These are phyloP conservation scores for Furnarius figulus DNA, from an alignment of 2,113 vertebrate genomes.

Conservation along the genomic window DNA sequence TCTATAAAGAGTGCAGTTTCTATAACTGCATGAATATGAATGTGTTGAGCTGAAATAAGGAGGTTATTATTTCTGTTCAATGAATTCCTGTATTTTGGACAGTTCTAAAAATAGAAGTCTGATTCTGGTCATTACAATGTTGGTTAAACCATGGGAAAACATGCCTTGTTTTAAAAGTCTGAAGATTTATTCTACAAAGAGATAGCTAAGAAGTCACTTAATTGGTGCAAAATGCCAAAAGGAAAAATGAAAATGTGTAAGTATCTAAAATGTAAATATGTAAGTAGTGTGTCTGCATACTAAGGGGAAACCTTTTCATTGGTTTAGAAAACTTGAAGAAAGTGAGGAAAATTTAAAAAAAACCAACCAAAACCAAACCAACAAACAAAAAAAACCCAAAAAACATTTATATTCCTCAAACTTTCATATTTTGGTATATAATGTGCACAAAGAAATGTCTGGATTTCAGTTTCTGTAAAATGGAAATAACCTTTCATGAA, in stretches of 20 bases:
- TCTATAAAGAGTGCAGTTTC: too few relatives aligned
- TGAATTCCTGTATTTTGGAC: background rate
- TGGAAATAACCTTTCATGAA: background rate
- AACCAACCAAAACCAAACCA: too few relatives aligned
- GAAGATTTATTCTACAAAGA: background rate
- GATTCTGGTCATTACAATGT: background rate
- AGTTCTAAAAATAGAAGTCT: background rate
- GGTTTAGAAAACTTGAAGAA: background rate
- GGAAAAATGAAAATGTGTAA: background rate
- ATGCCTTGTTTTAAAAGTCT: background rate
- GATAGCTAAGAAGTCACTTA: background rate
- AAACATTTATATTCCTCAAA: background rate
- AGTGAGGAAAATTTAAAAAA: background rate
- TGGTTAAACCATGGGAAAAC: background rate
- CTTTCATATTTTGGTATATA: background rate
- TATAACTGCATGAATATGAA: background rate
- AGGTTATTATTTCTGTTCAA: background rate
- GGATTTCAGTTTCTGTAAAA: background rate
- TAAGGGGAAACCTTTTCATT: background rate
- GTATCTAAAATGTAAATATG: background rate
- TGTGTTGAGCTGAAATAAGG: background rate
- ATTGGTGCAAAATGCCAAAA: background rate
- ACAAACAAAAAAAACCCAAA: background rate
- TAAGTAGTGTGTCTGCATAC: background rate
- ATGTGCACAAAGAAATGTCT: background rate